Conservation (phyloP, 2,797 vertebrate species). For the Schizothorax lantsangensis region DNA sequence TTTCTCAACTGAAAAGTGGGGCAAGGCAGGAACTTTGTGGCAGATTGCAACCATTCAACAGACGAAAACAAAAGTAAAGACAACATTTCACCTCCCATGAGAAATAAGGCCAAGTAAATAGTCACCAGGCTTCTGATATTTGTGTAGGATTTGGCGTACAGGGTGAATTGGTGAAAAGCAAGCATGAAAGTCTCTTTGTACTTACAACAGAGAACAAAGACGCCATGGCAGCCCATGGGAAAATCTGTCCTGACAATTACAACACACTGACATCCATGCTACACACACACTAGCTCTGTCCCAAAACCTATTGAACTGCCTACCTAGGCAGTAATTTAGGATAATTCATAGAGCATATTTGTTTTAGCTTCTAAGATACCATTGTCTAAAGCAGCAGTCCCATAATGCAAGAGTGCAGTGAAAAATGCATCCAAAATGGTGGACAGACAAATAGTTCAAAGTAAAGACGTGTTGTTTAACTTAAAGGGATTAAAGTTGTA, state of each 20-base stretch:
- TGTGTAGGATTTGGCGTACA: slow-evolving; percentile 3
- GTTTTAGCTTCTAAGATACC: neutral
- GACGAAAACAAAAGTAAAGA: neutral
- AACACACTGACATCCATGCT: slow-evolving; percentile 15
- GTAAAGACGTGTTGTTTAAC: neutral
- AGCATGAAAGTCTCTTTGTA: slow-evolving; percentile 53
- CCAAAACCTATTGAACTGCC: neutral
- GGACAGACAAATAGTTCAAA: neutral
- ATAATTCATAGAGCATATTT: neutral
- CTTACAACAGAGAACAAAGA: slow-evolving; percentile 55
- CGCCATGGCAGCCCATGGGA: slow-evolving; percentile 30
- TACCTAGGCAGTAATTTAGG: neutral
- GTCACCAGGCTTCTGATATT: slow-evolving; percentile 17
- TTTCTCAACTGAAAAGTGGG: neutral
- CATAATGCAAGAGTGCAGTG: neutral
- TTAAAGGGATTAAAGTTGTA: neutral
- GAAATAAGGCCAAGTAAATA: slow-evolving; percentile 23
- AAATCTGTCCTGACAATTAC: slow-evolving; percentile 30
- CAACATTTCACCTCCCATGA: neutral
- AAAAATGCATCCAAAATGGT: neutral
- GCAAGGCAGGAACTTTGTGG: slow-evolving; percentile 25
- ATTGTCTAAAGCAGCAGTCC: neutral
- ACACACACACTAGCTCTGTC: neutral
- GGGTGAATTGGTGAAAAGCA: slow-evolving; percentile 32
- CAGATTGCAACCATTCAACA: slow-evolving; percentile 5